A percentile compares a stretch with the other conserved stretches of the same genome.
These are phyloP conservation scores for Drosophila fungiperda DNA, from an alignment of 2,888 invertebrate genomes.

Conservation along the genomic window DNA sequence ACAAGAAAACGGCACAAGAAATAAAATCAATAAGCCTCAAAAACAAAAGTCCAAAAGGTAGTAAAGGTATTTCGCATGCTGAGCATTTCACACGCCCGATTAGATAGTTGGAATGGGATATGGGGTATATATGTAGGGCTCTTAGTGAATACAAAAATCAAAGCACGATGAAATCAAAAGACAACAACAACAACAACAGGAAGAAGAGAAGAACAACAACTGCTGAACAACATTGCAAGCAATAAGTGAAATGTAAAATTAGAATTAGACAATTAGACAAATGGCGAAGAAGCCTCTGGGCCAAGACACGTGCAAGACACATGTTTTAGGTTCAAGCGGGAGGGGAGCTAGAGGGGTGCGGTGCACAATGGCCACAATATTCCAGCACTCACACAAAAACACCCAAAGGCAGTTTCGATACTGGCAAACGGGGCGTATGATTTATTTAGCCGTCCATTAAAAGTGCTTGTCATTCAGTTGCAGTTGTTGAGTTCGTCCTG, in stretches of 20 bases:
- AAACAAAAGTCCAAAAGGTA: slow-evolving; percentile 45
- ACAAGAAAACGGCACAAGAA: slow-evolving; percentile 23
- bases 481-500: slow-evolving; percentile 9
- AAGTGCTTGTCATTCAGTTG: slow-evolving; percentile 62
- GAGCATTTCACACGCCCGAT: slow-evolving; percentile 69
- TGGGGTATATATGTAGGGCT: background rate
- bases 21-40: slow-evolving; percentile 71
- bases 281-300: slow-evolving; percentile 50
- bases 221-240: slow-evolving; percentile 13
- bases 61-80: slow-evolving; percentile 47
- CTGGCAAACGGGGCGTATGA: slow-evolving; percentile 68
- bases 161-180: slow-evolving; percentile 54
- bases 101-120: slow-evolving; percentile 61
- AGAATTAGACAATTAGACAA: slow-evolving; percentile 76
- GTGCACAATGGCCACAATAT: slow-evolving; percentile 55
- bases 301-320: slow-evolving; percentile 52
- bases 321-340: slow-evolving; percentile 16
- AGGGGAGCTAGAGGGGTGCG: background rate
- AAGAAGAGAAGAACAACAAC: background rate
- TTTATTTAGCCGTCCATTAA: slow-evolving; percentile 77
- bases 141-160: slow-evolving; percentile 20
- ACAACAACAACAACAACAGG: slow-evolving; percentile 3
- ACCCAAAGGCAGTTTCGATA: slow-evolving; percentile 21
- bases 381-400: slow-evolving; percentile 34
- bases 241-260: slow-evolving; percentile 62